phyloP scores from a whole-genome alignment of 92 coral and sea anemone species.

The Plumapathes pennacea region DNA sequence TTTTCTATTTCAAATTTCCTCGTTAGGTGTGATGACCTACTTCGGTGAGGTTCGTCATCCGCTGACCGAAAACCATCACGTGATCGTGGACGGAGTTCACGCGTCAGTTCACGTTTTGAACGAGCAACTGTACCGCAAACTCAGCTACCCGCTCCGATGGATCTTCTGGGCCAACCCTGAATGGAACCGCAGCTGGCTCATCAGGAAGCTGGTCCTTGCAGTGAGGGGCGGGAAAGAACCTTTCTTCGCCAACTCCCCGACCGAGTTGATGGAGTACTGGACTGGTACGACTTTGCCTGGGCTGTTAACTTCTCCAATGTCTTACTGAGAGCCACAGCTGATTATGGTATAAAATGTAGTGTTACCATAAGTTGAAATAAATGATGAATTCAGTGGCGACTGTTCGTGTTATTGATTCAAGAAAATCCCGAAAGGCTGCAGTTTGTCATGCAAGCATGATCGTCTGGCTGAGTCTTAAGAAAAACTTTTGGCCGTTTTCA shows the following conservation, averaged over 20 bases:
- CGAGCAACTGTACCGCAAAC: constrained; percentile 37
- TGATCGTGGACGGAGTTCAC: constrained; percentile 46
- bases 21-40: constrained; percentile 37
- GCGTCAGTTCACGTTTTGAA: constrained; percentile 40
- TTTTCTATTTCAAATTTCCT: background rate
- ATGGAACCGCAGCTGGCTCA: constrained; percentile 47
- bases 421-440: no score
- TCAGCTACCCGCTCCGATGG: constrained; percentile 32
- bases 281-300: constrained; percentile 24
- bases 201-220: constrained; percentile 26
- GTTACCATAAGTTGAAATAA: constrained; percentile 16
- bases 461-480: no score
- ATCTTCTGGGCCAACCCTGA: constrained; percentile 38
- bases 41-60: constrained; percentile 35
- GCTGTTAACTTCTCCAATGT: constrained; percentile 18
- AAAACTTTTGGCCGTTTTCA: no score
- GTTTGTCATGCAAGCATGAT: no score
- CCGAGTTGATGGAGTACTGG: constrained; percentile 37
- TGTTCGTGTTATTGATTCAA: background rate
- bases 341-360: constrained; percentile 6
- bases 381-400: constrained; percentile 17
- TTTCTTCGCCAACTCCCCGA: constrained; percentile 25
- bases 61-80: constrained; percentile 46
- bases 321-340: background rate
- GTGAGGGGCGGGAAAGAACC: constrained; percentile 28